Evolutionary conservation across 2,888 invertebrate species (phyloP), one percentile per base, ranked within the genome.

Genomic region (Nebria salina): DNA sequence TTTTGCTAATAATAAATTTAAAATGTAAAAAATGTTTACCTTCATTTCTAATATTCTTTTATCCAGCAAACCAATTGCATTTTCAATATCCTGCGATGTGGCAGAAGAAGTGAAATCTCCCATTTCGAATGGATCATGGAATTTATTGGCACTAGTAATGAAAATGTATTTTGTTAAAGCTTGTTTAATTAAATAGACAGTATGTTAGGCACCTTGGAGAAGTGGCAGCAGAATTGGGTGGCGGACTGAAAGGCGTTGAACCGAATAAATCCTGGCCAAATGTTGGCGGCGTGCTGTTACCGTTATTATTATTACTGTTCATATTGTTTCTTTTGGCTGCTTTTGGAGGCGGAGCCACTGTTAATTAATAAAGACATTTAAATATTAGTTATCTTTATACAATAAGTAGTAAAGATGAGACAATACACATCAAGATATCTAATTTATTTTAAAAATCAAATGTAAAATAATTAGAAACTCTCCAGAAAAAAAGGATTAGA

Each of bases 271-370:
- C 96, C 86, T 92, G 94, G 83, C 91, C 92, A 86, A 88, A 87
- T 86, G 87, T 89, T 83, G 86, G 86, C 82, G 86, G 84, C 54
- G 86, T 77, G 75, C 83, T 85, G 83, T 84, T 85, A 81, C 83
- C 86, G 82, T 85, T 84, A 13, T 54, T 54, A 6, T 6, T 7
- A 13, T 4, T 54, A 54, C 2, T 34, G 75, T 83, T 85, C 15
- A 87, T 77, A 83, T 87, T 88, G 11, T 86, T 84, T 81, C 89
- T 85, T 83, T 92, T 92, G 34, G 92, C 91, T 7, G 94, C 92
- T 88, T 96, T 96, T 82, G 97, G 97, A 82, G 97, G 97, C 83
- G 97, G 97, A 72, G 96, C 96, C 92, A 97, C 97, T 97, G 88
- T 8, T 91, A 90, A 84, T 82, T 77, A 68, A 81, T 79, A 74